Evolutionary conservation across 2,888 invertebrate species (phyloP), one percentile per base, ranked within the genome.

Genomic region (Morpho helenor): DNA sequence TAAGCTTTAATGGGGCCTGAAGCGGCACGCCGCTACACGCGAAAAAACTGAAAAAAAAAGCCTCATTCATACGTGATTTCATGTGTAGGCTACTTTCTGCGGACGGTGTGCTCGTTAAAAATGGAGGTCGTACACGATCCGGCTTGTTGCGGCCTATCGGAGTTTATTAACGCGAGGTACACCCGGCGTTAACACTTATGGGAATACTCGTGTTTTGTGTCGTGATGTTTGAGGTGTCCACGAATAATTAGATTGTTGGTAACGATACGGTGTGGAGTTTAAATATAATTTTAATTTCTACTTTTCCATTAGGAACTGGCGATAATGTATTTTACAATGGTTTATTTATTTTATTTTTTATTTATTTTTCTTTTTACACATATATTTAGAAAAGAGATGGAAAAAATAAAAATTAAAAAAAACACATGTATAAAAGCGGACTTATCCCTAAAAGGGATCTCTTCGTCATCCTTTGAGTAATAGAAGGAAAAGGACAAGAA

Each of bases 61-160:
- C 79, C 84, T 87, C 87, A 87, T 89, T 87, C 87, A 87, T 87
- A 88, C 85, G 90, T 88, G 88, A 90, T 90, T 90, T 85, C 84
- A 84, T 86, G 89, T 87, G 85, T 87, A 87, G 86, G 89, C 84
- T 88, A 87, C 87, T 89, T 88, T 86, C 84, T 83, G 87, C 77
- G 87, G 79, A 76, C 75, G 77, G 84, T 76, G 88, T 73, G 75
- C 82, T 88, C 86, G 89, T 90, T 89, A 89, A 89, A 89, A 89
- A 90, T 90, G 87, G 84, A 88, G 77, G 80, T 72, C 69, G 73
- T 77, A 87, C 85, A 84, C 75, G 81, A 74, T 73, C 75, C 73
- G 72, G 87, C 85, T 87, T 85, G 87, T 89, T 88, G 88, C 75
- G 87, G 88, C 77, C 82, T 75, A 80, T 80, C 78, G 69, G 80